A percentile compares a stretch with the other conserved stretches of the same genome.
Evolutionary conservation across 2,888 invertebrate species (phyloP).

Genomic region (Drosophila parthenogenetica): DNA sequence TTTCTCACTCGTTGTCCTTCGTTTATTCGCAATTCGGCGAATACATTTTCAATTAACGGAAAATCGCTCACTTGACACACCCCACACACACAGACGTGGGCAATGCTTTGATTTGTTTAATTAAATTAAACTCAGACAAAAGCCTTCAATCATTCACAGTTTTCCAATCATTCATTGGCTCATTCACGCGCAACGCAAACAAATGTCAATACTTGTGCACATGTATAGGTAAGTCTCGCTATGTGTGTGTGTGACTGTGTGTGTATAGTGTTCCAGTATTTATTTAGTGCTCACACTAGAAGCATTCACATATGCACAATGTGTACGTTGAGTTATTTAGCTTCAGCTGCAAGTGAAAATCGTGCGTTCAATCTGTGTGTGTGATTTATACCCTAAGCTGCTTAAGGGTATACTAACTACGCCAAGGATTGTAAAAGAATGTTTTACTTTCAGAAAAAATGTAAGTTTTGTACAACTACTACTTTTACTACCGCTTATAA

Average conservation of each 20-base stretch:
- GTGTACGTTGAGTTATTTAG: conserved; percentile 35
- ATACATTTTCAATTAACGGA: conserved; percentile 71
- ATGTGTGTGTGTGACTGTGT: conserved; percentile 19
- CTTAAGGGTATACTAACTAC: background rate
- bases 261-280: conserved; percentile 21
- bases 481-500: background rate
- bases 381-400: background rate
- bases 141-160: conserved; percentile 76
- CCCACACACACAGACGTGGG: background rate
- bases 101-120: conserved; percentile 72
- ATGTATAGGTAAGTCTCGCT: conserved; percentile 27
- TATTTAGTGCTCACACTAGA: conserved; percentile 44
- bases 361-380: conserved; percentile 47
- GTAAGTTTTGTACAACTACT: too few relatives aligned
- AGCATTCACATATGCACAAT: conserved; percentile 28
- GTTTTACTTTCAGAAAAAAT: background rate
- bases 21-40: conserved; percentile 61
- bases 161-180: conserved; percentile 76
- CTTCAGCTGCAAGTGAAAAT: conserved; percentile 59
- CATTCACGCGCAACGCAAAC: conserved; percentile 68
- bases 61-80: conserved; percentile 51
- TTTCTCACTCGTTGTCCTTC: conserved; percentile 23
- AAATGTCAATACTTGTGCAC: conserved; percentile 56
- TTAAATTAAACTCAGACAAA: conserved; percentile 73
- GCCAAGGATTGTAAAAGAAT: background rate